These are phyloP conservation scores for Apis mellifera DNA, from an alignment of 1,140 invertebrate species.

Conservation along the genomic window Amel_HAv3.1 CM009940.2:4821001-4821500, in stretches of 20 bases:
- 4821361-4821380: constrained; percentile 83
- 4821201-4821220: constrained; percentile 82
- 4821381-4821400: constrained; percentile 62
- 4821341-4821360: constrained; percentile 84
- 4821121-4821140: constrained; percentile 83
- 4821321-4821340: constrained; percentile 80
- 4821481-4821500: constrained; percentile 14
- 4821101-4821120: constrained; percentile 83
- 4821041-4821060: constrained; percentile 54
- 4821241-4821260: constrained; percentile 81
- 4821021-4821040: constrained; percentile 44
- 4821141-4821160: background rate
- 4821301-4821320: constrained; percentile 75
- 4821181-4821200: background rate
- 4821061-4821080: constrained; percentile 57
- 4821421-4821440: constrained; percentile 82
- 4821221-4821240: constrained; percentile 82
- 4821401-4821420: constrained; percentile 54
- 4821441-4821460: constrained; percentile 81
- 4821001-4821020: constrained; percentile 37
- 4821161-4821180: constrained; percentile 21
- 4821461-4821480: constrained; percentile 81
- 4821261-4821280: constrained; percentile 81
- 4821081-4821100: constrained; percentile 68
- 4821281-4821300: constrained; percentile 86